Evolutionary conservation across 2,113 vertebrate species (phyloP), one percentile per base, ranked within the genome.

Genomic region (Podocnemis expansa): DNA sequence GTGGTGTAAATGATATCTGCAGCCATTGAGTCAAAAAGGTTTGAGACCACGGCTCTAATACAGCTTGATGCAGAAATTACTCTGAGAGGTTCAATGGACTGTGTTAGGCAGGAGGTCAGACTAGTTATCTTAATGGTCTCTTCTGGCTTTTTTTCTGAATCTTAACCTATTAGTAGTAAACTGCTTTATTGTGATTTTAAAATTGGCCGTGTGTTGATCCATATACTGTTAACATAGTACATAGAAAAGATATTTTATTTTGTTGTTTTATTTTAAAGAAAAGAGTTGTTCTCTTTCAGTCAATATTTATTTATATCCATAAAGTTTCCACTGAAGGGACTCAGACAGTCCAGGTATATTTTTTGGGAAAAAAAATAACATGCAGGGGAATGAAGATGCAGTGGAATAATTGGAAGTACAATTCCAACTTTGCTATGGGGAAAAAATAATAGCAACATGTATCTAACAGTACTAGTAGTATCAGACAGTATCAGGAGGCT

Each of bases 381-480:
- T 13, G 80, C 25, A 8, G 3, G 73, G 4, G 12, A 79, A 34
- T 55, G 52, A 80, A 45, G 75, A 0, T 89, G 16, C 22, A 78
- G 41, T 78, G n/a, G 16, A 91, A 10, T 1, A 41, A 52, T 25
- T 81, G 25, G 16, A 88, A 9, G 17, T 54, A 17, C 27, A 82
- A 31, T 5, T n/a, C 0, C 3, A 45, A 80, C 22, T n/a, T 41
- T 52, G 55, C 60, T 2, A 29, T 17, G 22, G 58, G 5, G 5
- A 84, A 13, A 82, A 54, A 58, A 60, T 1, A 75, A 82, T 84
- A 79, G 17, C 14, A n/a, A 24, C 88, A 67, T 1, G 45, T 38
- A 3, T 9, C 80, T 17, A 60, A 60, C 6, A 31, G 2, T 34
- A 81, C 47, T 5, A 78, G 78, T 2, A 47, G 13, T 47, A 29